Percentiles rank a stretch among this genome's conserved stretches.
Conservation (phyloP, 2,113 vertebrate genomes). For the Rhynchopsitta pachyrhyncha region DNA sequence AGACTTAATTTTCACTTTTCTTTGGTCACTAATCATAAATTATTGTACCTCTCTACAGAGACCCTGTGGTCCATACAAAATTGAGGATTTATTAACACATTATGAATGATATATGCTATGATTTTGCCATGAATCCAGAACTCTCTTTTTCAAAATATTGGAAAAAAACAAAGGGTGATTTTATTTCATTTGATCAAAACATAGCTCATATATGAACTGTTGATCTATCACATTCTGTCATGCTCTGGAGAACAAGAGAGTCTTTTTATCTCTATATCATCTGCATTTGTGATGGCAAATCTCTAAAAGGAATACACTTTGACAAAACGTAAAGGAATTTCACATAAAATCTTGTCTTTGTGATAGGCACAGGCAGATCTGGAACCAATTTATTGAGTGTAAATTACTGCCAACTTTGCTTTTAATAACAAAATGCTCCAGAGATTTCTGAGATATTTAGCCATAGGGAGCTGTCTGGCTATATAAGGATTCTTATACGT, state of each 20-base stretch:
- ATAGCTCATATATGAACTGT: neutral
- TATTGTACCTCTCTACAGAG: neutral
- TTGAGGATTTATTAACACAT: neutral
- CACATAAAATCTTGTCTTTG: slow-evolving; percentile 9
- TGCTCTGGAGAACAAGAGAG: neutral
- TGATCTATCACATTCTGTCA: neutral
- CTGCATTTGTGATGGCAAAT: slow-evolving; percentile 24
- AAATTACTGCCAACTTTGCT: slow-evolving; percentile 52
- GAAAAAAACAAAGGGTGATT: neutral
- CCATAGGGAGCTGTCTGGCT: neutral
- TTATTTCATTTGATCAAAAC: neutral
- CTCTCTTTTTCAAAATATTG: neutral
- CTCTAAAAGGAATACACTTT: slow-evolving; percentile 16
- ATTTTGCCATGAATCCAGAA: neutral
- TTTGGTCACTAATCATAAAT: neutral
- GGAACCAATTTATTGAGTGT: slow-evolving; percentile 41
- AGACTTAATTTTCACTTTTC: neutral
- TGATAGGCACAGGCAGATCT: slow-evolving; percentile 32
- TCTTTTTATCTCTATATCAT: slow-evolving; percentile 2
- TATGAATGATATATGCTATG: neutral
- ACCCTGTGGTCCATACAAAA: neutral
- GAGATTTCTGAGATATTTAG: slow-evolving; percentile 46
- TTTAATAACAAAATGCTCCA: slow-evolving; percentile 46
- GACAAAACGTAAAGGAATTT: slow-evolving; percentile 31
- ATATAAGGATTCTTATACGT: neutral